Base-by-base conservation (phyloP, 2,113 vertebrate species). In the Psilopsiagon aurifrons region DNA sequence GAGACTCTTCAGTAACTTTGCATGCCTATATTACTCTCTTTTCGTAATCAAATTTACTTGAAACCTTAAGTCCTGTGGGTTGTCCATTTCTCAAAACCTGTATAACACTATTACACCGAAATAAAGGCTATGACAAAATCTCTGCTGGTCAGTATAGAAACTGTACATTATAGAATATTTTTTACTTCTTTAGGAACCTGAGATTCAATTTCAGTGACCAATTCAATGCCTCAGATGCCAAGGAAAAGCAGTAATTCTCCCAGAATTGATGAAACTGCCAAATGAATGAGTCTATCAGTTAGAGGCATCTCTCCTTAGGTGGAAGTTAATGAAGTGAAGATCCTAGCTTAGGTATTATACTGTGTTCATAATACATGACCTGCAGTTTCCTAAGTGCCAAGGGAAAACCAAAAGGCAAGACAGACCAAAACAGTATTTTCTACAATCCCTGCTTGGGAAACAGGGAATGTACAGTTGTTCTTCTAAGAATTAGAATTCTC, bases 261-360 rank as follows among this genome's bases (percentile, higher is more conserved):
- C 25, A 54, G 57, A 96, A 95, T 46, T 95, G 87, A 96, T 92
- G 82, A 76, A 95, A 95, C 64, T 91, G 89, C 76, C 92, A 93
- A 92, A 93, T 46, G 60, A 95, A 97, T 57, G 68, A 97, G 69
- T 3, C 0, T 55, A 90, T 84, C 83, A 92, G 86, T 83, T 68
- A 73, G 73, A 93, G 80, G 74, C 90, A 88, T 75, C 66, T 81
- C 69, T 93, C 76, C 77, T 96, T 73, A 86, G 77, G 62, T 89
- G 14, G 39, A 83, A 96, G 73, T 88, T 96, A 97, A 94, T 97
- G 95, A 95, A 94, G 85, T 73, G 76, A 57, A 84, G 71, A 95
- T 80, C 76, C 62, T 84, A 66, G 83, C 71, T 88, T 91, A 11
- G 11, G 75, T 51, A 86, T 94, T 88, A 95, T 79, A 83, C 63